These are phyloP conservation scores for Protobothrops flavoviridis DNA, from an alignment of 2,113 vertebrate genomes.

Conservation along the genomic window DNA sequence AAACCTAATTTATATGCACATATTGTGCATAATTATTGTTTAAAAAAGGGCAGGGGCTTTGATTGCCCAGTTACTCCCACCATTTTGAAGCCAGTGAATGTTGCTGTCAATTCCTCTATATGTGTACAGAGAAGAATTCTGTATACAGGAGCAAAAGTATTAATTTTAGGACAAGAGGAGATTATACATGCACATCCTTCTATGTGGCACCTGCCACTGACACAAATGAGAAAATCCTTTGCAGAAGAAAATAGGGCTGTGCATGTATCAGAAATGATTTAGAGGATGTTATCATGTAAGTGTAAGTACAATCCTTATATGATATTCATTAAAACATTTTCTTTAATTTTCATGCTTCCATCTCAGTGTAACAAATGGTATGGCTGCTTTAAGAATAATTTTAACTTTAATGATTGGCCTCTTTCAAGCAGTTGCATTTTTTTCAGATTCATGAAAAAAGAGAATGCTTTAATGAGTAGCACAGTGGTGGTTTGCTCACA, in stretches of 20 bases:
- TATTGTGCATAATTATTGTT: neutral
- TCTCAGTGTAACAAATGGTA: neutral
- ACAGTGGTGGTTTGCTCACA: neutral
- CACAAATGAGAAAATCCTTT: neutral
- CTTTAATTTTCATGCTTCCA: neutral
- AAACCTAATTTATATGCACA: neutral
- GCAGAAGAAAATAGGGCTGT: neutral
- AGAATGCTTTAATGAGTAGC: neutral
- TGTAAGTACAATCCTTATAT: neutral
- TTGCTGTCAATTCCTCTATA: neutral
- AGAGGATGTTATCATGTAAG: neutral
- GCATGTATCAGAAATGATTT: neutral
- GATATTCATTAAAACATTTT: neutral
- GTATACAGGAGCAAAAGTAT: neutral
- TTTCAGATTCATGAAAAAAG: neutral
- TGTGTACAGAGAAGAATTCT: neutral
- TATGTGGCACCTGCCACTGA: neutral
- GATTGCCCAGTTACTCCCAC: neutral
- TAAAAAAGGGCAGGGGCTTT: neutral
- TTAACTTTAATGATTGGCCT: neutral
- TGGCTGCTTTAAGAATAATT: neutral
- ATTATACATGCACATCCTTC: neutral
- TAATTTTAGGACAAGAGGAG: neutral
- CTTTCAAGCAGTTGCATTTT: neutral
- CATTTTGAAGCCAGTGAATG: neutral